These are phyloP conservation scores for Sebastes iracundus DNA, from an alignment of 2,797 vertebrate genomes.

Conservation along the genomic window DNA sequence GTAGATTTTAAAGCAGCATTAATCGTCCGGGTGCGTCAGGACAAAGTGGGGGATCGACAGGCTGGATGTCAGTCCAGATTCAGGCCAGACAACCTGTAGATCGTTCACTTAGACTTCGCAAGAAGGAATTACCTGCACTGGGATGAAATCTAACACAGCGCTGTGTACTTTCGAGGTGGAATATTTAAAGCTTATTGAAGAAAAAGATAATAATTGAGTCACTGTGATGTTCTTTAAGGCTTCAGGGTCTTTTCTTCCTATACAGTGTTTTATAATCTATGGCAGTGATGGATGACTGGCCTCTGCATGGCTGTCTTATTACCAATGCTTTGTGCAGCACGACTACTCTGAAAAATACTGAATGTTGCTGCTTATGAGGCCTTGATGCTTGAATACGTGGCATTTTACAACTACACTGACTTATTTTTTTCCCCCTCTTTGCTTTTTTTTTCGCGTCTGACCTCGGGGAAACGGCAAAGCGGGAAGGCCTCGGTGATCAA, in stretches of 20 bases:
- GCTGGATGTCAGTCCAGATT: constrained; percentile 40
- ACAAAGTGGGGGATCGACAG: constrained; percentile 62
- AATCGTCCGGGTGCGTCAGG: constrained; percentile 69
- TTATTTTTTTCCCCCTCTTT: constrained; percentile 5
- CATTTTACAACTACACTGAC: constrained; percentile 69
- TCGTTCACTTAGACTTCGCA: not conserved
- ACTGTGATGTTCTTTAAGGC: constrained; percentile 24
- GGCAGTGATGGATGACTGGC: constrained; percentile 60
- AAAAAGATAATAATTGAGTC: constrained; percentile 37
- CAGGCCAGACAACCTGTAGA: constrained; percentile 36
- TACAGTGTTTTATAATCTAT: constrained; percentile 54
- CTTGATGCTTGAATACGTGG: constrained; percentile 67
- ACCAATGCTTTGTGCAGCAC: constrained; percentile 48
- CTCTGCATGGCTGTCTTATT: constrained; percentile 58
- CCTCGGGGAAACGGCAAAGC: constrained; percentile 61
- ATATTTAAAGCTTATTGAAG: constrained; percentile 42
- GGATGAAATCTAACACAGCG: not conserved
- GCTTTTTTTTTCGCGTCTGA: constrained; percentile 42
- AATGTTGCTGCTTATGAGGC: constrained; percentile 52
- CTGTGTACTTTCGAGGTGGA: not conserved
- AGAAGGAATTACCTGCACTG: not conserved
- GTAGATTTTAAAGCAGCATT: constrained; percentile 75
- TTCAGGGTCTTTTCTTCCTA: constrained; percentile 44
- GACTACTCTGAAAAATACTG: constrained; percentile 43
- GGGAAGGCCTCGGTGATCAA: constrained; percentile 73